Conservation (phyloP, 1,140 invertebrate genomes). For the Heliconius nattereri region DNA sequence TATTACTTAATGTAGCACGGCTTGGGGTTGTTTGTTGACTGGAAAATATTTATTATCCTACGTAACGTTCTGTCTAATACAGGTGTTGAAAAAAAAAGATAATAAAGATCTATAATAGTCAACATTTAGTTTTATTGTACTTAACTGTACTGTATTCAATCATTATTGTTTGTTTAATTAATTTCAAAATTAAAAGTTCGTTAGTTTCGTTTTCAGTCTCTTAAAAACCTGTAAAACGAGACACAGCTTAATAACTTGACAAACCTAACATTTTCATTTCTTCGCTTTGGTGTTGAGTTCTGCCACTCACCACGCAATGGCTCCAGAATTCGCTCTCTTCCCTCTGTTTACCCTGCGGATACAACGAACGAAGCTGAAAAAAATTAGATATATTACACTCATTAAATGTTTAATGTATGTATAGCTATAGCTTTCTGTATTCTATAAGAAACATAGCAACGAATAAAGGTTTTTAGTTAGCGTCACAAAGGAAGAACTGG, state of each 20-base stretch:
- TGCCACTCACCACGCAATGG: too few relatives aligned
- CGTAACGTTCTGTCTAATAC: neutral
- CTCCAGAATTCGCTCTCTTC: too few relatives aligned
- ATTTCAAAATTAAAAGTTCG: neutral
- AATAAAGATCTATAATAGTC: too few relatives aligned
- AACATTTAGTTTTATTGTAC: too few relatives aligned
- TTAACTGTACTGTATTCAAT: too few relatives aligned
- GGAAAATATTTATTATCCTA: conserved; percentile 60
- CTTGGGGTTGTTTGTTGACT: conserved; percentile 57
- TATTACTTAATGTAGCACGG: conserved; percentile 67
- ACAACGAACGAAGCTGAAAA: neutral
- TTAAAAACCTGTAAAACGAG: neutral
- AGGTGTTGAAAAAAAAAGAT: neutral
- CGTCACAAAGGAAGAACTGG: conserved; percentile 22
- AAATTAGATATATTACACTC: neutral
- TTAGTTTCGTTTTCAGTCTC: neutral
- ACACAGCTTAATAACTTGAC: too few relatives aligned
- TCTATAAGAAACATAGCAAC: neutral
- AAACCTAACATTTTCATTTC: too few relatives aligned
- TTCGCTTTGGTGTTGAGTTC: too few relatives aligned
- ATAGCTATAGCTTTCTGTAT: neutral
- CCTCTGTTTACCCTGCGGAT: too few relatives aligned
- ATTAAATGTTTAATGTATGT: too few relatives aligned
- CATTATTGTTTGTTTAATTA: neutral
- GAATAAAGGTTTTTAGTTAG: conserved; percentile 24